phyloP scores from a whole-genome alignment of 2,888 invertebrate species.

The Lasioglossum pauxillum region DNA sequence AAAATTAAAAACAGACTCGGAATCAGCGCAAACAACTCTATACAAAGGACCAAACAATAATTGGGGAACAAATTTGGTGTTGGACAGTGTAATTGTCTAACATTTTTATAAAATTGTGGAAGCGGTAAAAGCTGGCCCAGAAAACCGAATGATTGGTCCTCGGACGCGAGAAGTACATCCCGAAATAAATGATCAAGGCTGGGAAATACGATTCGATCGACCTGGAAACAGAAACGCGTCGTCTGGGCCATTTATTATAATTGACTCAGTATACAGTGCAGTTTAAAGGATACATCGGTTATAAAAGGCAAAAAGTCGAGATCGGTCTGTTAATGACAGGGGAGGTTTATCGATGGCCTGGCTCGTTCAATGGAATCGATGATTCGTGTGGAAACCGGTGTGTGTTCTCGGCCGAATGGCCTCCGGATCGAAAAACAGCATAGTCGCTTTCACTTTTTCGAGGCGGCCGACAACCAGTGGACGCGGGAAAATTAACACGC shows the following conservation, averaged over 20 bases:
- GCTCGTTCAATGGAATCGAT: neutral
- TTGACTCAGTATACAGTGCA: neutral
- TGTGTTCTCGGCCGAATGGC: neutral
- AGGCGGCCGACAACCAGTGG: neutral
- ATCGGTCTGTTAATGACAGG: neutral
- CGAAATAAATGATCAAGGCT: neutral
- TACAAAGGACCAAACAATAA: no score
- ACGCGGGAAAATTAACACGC: slow-evolving; percentile 20
- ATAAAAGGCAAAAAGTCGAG: neutral
- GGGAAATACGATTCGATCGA: neutral
- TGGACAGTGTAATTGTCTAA: no score
- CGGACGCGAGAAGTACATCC: neutral
- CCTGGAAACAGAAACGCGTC: neutral
- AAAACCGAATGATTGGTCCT: neutral
- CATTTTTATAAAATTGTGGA: neutral
- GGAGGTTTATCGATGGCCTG: neutral
- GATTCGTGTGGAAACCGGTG: slow-evolving; percentile 10
- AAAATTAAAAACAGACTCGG: no score
- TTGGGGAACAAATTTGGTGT: no score
- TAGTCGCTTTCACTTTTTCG: slow-evolving; percentile 63
- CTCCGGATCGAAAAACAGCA: slow-evolving; percentile 42
- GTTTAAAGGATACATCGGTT: neutral
- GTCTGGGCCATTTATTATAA: neutral
- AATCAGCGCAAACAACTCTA: no score
- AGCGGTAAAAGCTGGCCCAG: neutral